Evolutionary conservation across 2,888 invertebrate species (phyloP).

Genomic region (Rotaria socialis): DNA sequence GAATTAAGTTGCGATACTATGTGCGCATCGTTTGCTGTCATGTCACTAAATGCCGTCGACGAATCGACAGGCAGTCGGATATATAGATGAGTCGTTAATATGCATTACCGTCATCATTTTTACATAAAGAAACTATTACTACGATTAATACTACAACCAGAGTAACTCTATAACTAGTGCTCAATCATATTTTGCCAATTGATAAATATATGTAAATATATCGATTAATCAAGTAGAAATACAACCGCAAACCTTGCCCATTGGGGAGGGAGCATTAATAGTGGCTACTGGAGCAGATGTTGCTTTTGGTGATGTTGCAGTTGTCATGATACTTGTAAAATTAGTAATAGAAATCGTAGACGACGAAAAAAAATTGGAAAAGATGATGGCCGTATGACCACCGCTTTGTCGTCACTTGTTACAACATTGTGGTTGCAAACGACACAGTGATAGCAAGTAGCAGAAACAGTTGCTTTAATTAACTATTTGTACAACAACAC

Average conservation of each 20-base stretch:
- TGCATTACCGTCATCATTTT: slow-evolving; percentile 14
- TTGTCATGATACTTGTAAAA: too few species aligned
- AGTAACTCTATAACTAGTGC: too few species aligned
- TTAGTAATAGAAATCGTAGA: neutral
- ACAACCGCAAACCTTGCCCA: neutral
- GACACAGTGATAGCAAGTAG: neutral
- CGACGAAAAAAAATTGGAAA: neutral
- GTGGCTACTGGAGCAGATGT: too few species aligned
- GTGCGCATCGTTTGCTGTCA: neutral
- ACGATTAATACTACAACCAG: neutral
- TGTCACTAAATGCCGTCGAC: neutral
- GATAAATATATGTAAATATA: neutral
- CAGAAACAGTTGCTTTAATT: slow-evolving; percentile 7
- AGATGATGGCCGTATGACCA: neutral
- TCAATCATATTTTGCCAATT: neutral
- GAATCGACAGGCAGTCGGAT: neutral
- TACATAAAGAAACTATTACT: slow-evolving; percentile 12
- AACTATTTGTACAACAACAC: slow-evolving; percentile 34
- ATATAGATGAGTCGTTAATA: neutral
- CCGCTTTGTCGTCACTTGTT: neutral
- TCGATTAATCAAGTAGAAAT: neutral
- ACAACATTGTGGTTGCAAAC: neutral
- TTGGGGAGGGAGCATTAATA: too few species aligned
- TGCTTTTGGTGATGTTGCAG: too few species aligned
- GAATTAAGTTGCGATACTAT: neutral